Evolutionary conservation across 2,797 vertebrate species (phyloP), one percentile per base, ranked within the genome.

Genomic region (Catostomus latipinnis): DNA sequence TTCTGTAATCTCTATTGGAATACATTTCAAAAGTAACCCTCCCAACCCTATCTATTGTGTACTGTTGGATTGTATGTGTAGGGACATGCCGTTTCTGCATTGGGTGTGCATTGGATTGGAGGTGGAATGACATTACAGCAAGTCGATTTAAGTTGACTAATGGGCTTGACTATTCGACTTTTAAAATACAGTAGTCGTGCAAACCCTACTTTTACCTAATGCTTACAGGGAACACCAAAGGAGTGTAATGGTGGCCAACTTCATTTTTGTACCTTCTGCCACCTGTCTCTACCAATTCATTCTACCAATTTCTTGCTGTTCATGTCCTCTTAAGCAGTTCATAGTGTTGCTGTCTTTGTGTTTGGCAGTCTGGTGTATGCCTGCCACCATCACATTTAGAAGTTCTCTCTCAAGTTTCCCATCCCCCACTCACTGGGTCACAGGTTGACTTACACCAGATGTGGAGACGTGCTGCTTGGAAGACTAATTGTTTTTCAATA

Each of bases 381-480:
- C 84, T 74, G 79, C 92, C 93, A 91, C 88, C 84, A 83, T 96
- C 95, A 96, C 95, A 95, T 96, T 94, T 93, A 95, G 93, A 93
- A 90, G 87, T 90, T 89, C 90, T 82, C 86, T 69, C 50, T 14
- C 69, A 61, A 16, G 6, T 92, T 93, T 92, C 90, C 68, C 76
- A 46, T 8, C 80, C 62, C 69, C 65, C 73, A 65, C 13, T 78
- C 58, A 12, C n/a, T 56, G 52, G 56, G 61, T 80, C 78, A 46
- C 61, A 86, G 77, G 90, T 91, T 95, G 93, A 96, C 90, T 94
- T 94, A 91, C 95, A 94, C 94, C 96, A 98, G 96, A 98, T 98
- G 96, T 96, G 92, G 83, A 83, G 85, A 87, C 93, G 93, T 82
- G 90, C 91, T 90, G 89, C 91, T 93, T 89, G 88, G 89, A 93